phyloP scores from a whole-genome alignment of 2,888 invertebrate genomes.

The Miltochrista miniata region DNA sequence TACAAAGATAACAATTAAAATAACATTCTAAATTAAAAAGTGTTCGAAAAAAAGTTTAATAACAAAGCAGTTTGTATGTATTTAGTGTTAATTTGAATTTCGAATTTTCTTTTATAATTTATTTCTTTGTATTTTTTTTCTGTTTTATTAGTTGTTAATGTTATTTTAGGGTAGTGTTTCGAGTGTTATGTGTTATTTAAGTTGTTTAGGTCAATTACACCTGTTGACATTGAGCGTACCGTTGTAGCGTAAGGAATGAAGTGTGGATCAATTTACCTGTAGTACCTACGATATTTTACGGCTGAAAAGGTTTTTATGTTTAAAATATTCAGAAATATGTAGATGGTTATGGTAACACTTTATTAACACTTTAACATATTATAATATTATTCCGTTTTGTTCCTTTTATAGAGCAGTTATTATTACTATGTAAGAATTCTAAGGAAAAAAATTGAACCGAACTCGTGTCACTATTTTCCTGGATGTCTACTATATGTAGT shows the following conservation, averaged over 20 bases:
- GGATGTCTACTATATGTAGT: no score
- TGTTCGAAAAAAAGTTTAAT: conserved; percentile 12
- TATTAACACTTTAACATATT: no score
- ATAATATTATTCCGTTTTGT: no score
- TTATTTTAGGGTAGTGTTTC: neutral
- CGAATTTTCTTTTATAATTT: neutral
- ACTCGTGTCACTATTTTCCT: no score
- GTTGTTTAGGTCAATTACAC: conserved; percentile 43
- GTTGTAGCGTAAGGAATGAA: conserved; percentile 31
- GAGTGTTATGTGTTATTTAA: conserved; percentile 3
- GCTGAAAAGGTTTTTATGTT: neutral
- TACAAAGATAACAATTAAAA: conserved; percentile 7
- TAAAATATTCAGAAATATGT: neutral
- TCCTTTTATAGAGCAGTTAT: no score
- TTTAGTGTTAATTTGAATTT: conserved; percentile 6
- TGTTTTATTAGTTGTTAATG: conserved; percentile 1
- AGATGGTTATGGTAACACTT: no score
- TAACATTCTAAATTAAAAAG: conserved; percentile 9
- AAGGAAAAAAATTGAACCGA: no score
- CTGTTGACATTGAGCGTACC: conserved; percentile 53
- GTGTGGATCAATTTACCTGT: conserved; percentile 22
- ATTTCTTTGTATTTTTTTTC: neutral
- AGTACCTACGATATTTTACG: conserved; percentile 1
- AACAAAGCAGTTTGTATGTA: conserved; percentile 4
- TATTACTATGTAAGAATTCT: no score